Conservation (phyloP, 2,797 vertebrate species). For the Myripristis murdjan region DNA sequence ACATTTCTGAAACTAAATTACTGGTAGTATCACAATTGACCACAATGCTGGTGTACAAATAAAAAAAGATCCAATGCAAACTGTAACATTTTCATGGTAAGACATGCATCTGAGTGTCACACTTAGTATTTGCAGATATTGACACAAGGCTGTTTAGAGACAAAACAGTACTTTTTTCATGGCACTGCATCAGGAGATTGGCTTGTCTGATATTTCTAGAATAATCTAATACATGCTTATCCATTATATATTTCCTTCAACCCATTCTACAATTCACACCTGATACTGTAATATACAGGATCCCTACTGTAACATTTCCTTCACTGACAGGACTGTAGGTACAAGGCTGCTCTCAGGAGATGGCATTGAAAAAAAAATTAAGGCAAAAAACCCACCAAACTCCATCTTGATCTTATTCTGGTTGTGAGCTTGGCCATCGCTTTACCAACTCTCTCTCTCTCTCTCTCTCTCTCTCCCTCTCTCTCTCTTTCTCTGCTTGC, state of each 20-base stretch:
- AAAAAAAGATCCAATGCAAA: conserved; percentile 21
- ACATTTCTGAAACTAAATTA: not conserved
- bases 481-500: conserved; percentile 5
- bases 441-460: not conserved
- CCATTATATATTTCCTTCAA: conserved; percentile 7
- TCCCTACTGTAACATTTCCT: not conserved
- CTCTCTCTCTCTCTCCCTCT: not conserved
- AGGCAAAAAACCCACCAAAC: conserved; percentile 44
- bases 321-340: conserved; percentile 17
- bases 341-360: conserved; percentile 16
- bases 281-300: conserved; percentile 10
- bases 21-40: not conserved
- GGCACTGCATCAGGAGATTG: conserved; percentile 39
- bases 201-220: conserved; percentile 20
- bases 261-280: conserved; percentile 11
- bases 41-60: not conserved
- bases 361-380: conserved; percentile 2
- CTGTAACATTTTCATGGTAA: conserved; percentile 13
- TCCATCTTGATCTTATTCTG: conserved; percentile 1
- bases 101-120: conserved; percentile 28
- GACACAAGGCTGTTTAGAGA: conserved; percentile 44
- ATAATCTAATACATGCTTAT: conserved; percentile 22
- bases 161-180: not conserved
- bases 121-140: not conserved
- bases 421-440: conserved; percentile 8